Conservation (phyloP, 2,888 invertebrate species). For the Resseliella maxima region DNA sequence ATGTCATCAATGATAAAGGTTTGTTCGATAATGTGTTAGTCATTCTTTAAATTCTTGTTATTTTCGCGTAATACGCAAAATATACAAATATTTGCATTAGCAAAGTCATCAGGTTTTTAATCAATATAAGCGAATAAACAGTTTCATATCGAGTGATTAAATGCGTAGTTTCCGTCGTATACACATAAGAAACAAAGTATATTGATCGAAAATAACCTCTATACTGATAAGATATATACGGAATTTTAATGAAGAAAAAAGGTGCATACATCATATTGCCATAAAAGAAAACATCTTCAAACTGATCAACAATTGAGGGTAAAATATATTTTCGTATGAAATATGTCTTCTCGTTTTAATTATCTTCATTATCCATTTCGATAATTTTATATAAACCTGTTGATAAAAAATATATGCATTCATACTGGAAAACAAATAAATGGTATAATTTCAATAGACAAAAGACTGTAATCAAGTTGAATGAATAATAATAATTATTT, state of each 20-base stretch:
- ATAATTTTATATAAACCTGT: too few relatives aligned
- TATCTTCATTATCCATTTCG: too few relatives aligned
- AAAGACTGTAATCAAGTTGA: too few relatives aligned
- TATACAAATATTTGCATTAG: too few relatives aligned
- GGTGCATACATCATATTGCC: neutral
- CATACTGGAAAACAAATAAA: too few relatives aligned
- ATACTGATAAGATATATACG: neutral
- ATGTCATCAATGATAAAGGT: constrained; percentile 47
- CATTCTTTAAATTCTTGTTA: neutral
- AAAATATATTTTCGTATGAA: neutral
- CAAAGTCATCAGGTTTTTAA: too few relatives aligned
- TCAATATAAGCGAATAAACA: too few relatives aligned
- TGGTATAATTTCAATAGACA: too few relatives aligned
- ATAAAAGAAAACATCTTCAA: neutral
- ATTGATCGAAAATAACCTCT: neutral
- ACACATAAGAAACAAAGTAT: neutral
- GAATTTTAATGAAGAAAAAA: neutral
- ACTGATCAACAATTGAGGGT: neutral
- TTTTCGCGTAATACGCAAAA: neutral
- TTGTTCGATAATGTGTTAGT: neutral
- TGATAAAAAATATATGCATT: too few relatives aligned
- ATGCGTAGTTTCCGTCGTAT: constrained; percentile 7
- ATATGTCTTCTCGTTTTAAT: too few relatives aligned
- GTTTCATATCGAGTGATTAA: neutral
- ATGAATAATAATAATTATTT: too few relatives aligned